Conservation (phyloP, 2,797 vertebrate species). For the Paramormyrops hopkinsi region DNA sequence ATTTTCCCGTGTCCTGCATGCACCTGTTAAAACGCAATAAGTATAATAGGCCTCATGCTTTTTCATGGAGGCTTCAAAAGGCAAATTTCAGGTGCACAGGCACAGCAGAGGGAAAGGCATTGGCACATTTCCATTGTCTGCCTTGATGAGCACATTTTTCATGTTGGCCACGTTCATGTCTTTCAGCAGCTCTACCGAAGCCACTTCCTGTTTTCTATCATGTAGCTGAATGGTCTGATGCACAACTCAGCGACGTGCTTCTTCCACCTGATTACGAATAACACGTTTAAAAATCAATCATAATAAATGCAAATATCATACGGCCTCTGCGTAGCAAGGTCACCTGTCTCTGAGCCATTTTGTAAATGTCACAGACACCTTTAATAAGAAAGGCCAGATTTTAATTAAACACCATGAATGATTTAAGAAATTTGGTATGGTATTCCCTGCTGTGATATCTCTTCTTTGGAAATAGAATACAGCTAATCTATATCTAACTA, state of each 20-base stretch:
- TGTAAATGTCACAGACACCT: neutral
- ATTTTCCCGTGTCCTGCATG: too few species aligned
- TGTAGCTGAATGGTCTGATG: neutral
- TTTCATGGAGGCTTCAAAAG: neutral
- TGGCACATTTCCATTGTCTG: neutral
- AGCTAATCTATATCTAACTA: neutral
- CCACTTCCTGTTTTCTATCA: neutral
- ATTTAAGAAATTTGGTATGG: neutral
- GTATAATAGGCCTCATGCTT: neutral
- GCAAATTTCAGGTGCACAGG: neutral
- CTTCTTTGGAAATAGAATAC: neutral
- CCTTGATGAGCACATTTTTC: neutral
- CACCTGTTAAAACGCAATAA: neutral
- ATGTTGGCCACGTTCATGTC: neutral
- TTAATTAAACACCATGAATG: neutral
- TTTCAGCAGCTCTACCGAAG: neutral
- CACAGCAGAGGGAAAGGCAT: neutral
- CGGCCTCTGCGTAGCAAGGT: neutral
- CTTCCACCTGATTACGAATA: neutral
- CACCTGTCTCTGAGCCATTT: neutral
- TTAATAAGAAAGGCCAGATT: neutral
- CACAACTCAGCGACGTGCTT: neutral
- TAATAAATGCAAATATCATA: neutral
- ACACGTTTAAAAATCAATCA: neutral
- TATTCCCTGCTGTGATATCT: neutral